Base-by-base conservation (phyloP, 2,113 vertebrate genomes). In the Leucosticte australis region DNA sequence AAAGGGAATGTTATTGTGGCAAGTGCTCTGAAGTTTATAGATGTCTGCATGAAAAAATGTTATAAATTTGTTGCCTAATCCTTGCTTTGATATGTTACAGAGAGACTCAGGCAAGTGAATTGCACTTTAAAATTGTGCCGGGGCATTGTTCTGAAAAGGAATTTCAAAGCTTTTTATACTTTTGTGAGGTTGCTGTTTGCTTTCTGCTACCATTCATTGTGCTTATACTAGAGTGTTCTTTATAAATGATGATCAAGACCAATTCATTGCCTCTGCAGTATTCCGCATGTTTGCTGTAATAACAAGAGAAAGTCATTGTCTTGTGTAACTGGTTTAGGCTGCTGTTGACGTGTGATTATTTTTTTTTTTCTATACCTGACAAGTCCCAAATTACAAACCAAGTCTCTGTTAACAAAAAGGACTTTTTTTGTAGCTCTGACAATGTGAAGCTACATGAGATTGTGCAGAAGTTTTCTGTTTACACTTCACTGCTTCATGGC, bases 381-480 rank as follows among this genome's bases (percentile, higher is more conserved):
- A 94, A 85, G 28, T 74, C 33, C 67, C 68, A 92, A 89, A 90
- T 86, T 86, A 81, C 50, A 69, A 69, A 50, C 41, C 44, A 78
- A 37, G 75, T 83, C 23, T 88, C 37, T 79, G 1, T 80, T 74
- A 83, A 69, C 28, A 37, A 27, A 50, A 70, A 81, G 33, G 4
- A 50, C 13, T 28, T 21, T 62, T 90, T 74, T 18, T 39, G 31
- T 55, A 83, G 20, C n/a, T 74, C 42, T 92, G 23, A 55, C 59
- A 87, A 39, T 37, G 39, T n/a, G 73, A 83, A 90, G 28, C 21
- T 55, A 23, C 8, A 7, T 41, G 42, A 60, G 30, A 53, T 28
- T 49, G n/a, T 46, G 37, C 37, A 57, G n/a, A 93, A 73, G 12
- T 76, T 63, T 83, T 33, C 42, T 81, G 23, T 80, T 86, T 89